phyloP scores from a whole-genome alignment of 35 echinoderm and acorn worm genomes.

The Ptychodera flava region DNA sequence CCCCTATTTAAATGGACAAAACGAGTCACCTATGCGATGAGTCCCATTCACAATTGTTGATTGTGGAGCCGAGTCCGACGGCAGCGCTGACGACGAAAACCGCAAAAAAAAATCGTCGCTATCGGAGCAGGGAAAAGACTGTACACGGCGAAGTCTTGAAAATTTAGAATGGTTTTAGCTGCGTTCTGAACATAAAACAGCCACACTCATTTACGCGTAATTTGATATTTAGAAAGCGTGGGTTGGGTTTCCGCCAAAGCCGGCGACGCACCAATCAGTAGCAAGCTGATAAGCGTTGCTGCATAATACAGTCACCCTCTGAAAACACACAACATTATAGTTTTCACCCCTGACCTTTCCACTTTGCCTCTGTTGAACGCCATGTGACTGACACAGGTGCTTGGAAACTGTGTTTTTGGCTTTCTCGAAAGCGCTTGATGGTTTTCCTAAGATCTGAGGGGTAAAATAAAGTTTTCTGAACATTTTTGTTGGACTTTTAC shows the following conservation, averaged over 20 bases:
- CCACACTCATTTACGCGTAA: slow-evolving; percentile 25
- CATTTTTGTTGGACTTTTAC: not conserved
- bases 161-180: slow-evolving; percentile 2
- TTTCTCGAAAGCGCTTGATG: not conserved
- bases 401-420: not conserved
- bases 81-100: not conserved
- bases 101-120: slow-evolving; percentile 3
- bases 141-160: slow-evolving; percentile 3
- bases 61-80: not conserved
- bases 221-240: slow-evolving; percentile 25
- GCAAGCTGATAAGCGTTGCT: not conserved
- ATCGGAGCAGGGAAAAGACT: slow-evolving; percentile 5
- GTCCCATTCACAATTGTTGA: not conserved
- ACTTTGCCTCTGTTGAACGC: not conserved
- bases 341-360: not conserved
- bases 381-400: not conserved
- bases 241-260: slow-evolving; percentile 15
- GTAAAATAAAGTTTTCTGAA: not conserved
- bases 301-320: not conserved
- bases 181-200: slow-evolving; percentile 22
- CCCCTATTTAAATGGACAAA: not conserved
- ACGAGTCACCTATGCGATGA: not conserved
- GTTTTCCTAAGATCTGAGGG: not conserved
- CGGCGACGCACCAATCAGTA: not conserved
- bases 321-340: not conserved